A percentile compares a stretch with the other conserved stretches of the same genome.
These are phyloP conservation scores for Limanda limanda DNA, from an alignment of 2,113 vertebrate species.

Conservation along the genomic window DNA sequence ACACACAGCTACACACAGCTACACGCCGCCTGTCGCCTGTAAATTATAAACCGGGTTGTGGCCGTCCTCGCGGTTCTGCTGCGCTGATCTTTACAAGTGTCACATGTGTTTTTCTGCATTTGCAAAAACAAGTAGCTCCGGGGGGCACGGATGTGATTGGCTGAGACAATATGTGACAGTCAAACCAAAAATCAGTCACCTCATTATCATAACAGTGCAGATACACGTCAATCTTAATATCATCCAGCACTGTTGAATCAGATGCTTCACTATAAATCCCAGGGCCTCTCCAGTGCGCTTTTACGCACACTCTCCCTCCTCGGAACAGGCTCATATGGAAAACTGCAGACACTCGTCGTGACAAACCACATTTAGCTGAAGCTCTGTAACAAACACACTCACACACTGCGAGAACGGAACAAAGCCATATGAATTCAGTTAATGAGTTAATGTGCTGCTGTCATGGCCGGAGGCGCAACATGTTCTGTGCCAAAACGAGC, in stretches of 20 bases:
- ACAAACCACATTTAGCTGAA: constrained; percentile 6
- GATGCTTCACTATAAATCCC: background rate
- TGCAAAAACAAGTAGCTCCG: background rate
- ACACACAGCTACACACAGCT: constrained; percentile 10
- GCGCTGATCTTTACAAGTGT: constrained; percentile 28
- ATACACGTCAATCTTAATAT: background rate
- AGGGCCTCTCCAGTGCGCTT: constrained; percentile 22
- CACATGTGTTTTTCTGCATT: constrained; percentile 13
- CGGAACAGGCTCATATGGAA: background rate
- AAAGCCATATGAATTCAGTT: constrained; percentile 26
- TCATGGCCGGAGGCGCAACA: constrained; percentile 23
- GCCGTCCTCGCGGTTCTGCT: constrained; percentile 31
- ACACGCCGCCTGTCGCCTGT: constrained; percentile 26
- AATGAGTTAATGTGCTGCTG: constrained; percentile 51
- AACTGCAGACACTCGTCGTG: constrained; percentile 11
- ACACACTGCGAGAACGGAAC: background rate
- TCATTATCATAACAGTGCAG: no score
- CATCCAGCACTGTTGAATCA: background rate
- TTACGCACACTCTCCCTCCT: constrained; percentile 33
- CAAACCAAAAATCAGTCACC: background rate
- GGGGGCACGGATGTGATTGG: constrained; percentile 1
- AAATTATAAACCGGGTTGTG: constrained; percentile 14
- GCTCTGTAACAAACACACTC: constrained; percentile 16
- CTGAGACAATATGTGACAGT: background rate
- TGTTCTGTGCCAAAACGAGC: constrained; percentile 26